Evolutionary conservation across 2,888 invertebrate genomes (phyloP).

Genomic region (Rhingia rostrata): DNA sequence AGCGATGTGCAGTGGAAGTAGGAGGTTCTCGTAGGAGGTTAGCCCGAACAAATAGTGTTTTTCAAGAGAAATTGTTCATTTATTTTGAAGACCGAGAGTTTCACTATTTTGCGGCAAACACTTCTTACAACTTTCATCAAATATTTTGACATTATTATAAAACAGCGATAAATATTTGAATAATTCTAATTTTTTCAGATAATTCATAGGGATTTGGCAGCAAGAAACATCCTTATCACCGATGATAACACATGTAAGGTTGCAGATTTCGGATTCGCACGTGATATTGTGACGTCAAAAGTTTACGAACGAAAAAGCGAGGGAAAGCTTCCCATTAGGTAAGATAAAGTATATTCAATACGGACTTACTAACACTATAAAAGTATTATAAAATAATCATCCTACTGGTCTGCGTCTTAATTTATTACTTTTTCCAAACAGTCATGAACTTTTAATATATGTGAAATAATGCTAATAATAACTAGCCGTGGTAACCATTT

Average conservation of each 20-base stretch:
- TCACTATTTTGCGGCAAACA: too few relatives aligned
- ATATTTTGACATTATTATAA: too few relatives aligned
- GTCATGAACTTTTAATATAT: constrained; percentile 2
- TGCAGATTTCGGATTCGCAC: constrained; percentile 96
- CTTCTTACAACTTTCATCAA: too few relatives aligned
- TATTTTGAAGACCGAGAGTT: too few relatives aligned
- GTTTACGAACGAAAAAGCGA: constrained; percentile 95
- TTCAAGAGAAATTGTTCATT: too few relatives aligned
- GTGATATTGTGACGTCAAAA: constrained; percentile 94
- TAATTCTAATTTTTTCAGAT: constrained; percentile 84
- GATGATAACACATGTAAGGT: constrained; percentile 95
- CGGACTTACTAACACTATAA: not conserved
- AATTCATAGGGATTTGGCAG: constrained; percentile 95
- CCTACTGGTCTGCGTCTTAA: too few relatives aligned
- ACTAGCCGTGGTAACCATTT: too few relatives aligned
- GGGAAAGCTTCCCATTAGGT: constrained; percentile 89
- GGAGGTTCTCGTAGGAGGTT: too few relatives aligned
- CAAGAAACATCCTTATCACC: constrained; percentile 93
- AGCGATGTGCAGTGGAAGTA: too few relatives aligned
- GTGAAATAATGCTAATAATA: too few relatives aligned
- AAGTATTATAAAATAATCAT: too few relatives aligned
- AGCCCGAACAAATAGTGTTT: too few relatives aligned
- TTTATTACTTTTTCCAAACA: not conserved
- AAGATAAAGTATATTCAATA: constrained; percentile 40
- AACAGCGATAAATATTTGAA: not conserved